A percentile compares a stretch with the other conserved stretches of the same genome.
Evolutionary conservation across 2,113 vertebrate species (phyloP).

Genomic region (Cyphomyrus plagiostoma): DNA sequence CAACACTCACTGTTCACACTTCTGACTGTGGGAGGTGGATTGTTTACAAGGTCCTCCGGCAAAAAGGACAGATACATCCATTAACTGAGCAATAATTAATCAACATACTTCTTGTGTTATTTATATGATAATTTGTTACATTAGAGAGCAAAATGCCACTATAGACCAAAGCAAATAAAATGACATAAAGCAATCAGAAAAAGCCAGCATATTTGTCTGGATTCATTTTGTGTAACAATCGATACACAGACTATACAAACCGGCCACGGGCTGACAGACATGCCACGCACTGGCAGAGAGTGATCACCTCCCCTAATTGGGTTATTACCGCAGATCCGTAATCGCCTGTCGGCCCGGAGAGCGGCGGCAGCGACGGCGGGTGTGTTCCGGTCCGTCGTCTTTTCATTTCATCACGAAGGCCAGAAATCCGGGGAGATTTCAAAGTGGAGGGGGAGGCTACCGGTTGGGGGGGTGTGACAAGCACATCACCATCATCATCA

Average conservation of each 20-base stretch:
- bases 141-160: not conserved
- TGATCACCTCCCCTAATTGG: not conserved
- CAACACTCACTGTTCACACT: not conserved
- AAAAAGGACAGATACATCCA: not conserved
- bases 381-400: no score
- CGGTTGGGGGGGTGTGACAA: not conserved
- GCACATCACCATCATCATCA: not conserved
- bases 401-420: not conserved
- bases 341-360: not conserved
- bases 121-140: not conserved
- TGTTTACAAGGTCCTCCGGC: not conserved
- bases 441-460: not conserved
- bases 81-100: not conserved
- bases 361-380: not conserved
- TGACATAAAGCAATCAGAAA: not conserved
- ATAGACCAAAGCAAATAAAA: not conserved
- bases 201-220: not conserved
- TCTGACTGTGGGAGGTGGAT: not conserved
- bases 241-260: not conserved
- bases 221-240: not conserved
- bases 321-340: not conserved
- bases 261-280: not conserved
- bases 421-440: not conserved
- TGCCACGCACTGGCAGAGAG: not conserved
- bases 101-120: not conserved